Evolutionary conservation across 2,888 invertebrate species (phyloP), one percentile per base, ranked within the genome.

Genomic region (Chrysina gloriosa): DNA sequence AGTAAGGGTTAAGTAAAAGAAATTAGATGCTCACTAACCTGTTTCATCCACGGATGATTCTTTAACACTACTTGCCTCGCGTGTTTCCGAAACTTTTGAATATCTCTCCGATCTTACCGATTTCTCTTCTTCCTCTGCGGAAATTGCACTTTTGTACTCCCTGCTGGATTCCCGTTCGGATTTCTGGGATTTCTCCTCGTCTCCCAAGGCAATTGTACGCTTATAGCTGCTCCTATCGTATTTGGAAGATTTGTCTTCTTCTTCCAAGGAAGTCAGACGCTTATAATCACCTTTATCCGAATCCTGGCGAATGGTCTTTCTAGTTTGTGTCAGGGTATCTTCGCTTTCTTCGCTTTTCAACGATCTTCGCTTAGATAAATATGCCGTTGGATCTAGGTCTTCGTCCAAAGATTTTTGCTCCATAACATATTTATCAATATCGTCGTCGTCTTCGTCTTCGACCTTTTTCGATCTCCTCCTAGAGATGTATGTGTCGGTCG

Each of bases 201-300:
- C 71, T 34, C 70, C 69, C 1, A 11, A 9, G 3, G 68, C 48
- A 16, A 23, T 56, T 19, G 52, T 54, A 25, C 56, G 45, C 16
- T 61, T 69, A 19, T 69, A 61, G 14, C 71, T 71, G 48, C 69
- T 70, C 54, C 72, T 74, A 67, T 73, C 71, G 63, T 70, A 71
- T 67, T 65, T 71, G 16, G 71, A 65, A 52, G 68, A 68, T 54
- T 71, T 66, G 34, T 74, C 70, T 34, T 71, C 72, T 56, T 73
- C 72, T 21, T 71, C 71, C 1, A 58, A 11, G 1, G 69, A 65
- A 42, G 56, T 61, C 9, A 65, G 52, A 14, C 61, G 54, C 25
- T 61, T 69, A 11, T 69, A 69, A 5, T 63, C 69, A n/a, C 39
- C 58, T 48, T 45, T 58, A 14, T 54, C 65, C 1, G 65, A 58